Evolutionary conservation across 2,797 vertebrate genomes (phyloP).

Genomic region (Gymnocypris eckloni): DNA sequence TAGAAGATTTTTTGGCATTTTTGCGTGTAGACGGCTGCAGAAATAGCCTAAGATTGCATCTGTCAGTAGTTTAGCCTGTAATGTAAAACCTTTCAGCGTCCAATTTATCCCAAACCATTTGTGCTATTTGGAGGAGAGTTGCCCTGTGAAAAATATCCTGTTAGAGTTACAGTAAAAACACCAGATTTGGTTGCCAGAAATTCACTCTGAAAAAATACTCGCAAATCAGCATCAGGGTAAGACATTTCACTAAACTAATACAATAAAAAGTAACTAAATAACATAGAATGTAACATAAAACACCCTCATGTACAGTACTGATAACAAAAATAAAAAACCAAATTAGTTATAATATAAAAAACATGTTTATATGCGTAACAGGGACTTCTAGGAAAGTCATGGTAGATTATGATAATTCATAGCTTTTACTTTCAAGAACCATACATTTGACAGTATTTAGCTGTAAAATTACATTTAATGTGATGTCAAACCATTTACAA

Average conservation of each 20-base stretch:
- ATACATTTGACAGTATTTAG: background rate
- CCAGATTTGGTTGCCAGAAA: background rate
- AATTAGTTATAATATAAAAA: background rate
- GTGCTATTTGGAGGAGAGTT: background rate
- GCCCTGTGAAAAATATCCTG: background rate
- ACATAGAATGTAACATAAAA: background rate
- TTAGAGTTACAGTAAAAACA: background rate
- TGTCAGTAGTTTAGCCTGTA: background rate
- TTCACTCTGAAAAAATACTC: background rate
- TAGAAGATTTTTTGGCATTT: conserved; percentile 37
- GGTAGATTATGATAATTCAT: background rate
- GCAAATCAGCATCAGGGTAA: background rate
- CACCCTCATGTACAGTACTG: background rate
- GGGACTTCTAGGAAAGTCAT: background rate
- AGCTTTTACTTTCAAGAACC: background rate
- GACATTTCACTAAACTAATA: background rate
- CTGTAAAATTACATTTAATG: background rate
- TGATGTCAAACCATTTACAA: background rate
- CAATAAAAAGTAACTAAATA: background rate
- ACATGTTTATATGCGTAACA: background rate
- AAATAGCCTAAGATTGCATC: conserved; percentile 3
- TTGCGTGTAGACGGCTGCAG: conserved; percentile 17
- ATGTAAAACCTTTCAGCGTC: background rate
- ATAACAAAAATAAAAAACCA: background rate
- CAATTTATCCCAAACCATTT: background rate